phyloP scores from a whole-genome alignment of 2,113 vertebrate genomes.

The Phaethornis superciliosus region DNA sequence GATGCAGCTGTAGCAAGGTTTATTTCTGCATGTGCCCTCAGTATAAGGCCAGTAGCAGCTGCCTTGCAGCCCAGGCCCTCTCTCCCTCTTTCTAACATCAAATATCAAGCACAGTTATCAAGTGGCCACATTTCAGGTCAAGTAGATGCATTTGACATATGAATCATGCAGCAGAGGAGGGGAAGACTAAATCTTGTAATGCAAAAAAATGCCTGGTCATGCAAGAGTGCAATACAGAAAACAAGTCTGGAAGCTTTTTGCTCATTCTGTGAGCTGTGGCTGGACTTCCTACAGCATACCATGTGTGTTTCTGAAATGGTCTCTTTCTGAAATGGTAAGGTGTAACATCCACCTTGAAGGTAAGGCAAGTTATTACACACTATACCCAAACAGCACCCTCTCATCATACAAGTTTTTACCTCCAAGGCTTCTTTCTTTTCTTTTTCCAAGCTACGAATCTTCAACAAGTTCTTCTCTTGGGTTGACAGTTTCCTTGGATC shows the following conservation, averaged over 20 bases:
- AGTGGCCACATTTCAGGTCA: background rate
- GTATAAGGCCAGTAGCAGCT: background rate
- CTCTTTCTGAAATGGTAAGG: background rate
- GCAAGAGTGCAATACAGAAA: background rate
- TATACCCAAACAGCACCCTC: background rate
- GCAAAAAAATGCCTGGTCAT: background rate
- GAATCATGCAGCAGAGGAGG: background rate
- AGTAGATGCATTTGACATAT: background rate
- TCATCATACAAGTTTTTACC: slow-evolving; percentile 65
- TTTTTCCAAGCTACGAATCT: slow-evolving; percentile 85
- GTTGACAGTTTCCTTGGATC: slow-evolving; percentile 71
- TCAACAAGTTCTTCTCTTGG: slow-evolving; percentile 83
- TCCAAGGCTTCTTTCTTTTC: slow-evolving; percentile 87
- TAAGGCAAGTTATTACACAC: background rate
- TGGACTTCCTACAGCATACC: background rate
- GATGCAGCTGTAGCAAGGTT: background rate
- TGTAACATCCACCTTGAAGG: background rate
- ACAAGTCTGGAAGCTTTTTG: background rate
- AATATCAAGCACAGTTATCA: background rate
- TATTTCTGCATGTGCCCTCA: background rate
- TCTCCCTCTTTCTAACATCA: background rate
- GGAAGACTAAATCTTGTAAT: background rate
- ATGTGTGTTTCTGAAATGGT: background rate
- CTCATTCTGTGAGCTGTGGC: background rate
- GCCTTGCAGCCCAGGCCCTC: background rate